Base-by-base conservation (phyloP, 2,888 invertebrate species). In the Ditula angustiorana region DNA sequence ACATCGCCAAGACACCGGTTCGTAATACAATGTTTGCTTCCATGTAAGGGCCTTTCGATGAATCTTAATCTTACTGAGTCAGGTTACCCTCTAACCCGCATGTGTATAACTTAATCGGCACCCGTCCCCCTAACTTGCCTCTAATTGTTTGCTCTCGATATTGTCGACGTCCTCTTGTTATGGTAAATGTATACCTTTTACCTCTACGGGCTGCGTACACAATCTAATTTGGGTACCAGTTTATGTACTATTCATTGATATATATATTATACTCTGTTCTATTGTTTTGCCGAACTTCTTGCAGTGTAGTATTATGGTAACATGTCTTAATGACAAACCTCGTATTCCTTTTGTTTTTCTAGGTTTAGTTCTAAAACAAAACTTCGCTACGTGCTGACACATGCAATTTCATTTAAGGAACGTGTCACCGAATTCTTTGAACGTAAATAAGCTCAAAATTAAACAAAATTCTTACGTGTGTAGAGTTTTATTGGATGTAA, bases 81-180 rank as follows among this genome's bases (percentile, higher is more conserved):
- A 90, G 92, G 88, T 83, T 85, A 82, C 89, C 88, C 88, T 87
- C 72, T 87, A 88, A 84, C 92, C 92, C 92, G 91, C 88, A 92
- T 92, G 85, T 87, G 85, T 90, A 89, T 91, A 91, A 90, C 91
- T 92, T 91, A 92, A 92, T 92, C 90, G 90, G 82, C 84, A 77
- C 86, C 89, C 82, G 66, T 72, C 77, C 78, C 86, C 87, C 81
- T 86, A 86, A 88, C 84, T 87, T 87, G 83, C 87, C 84, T 88
- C 88, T 92, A 92, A 92, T 92, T 92, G 92, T 92, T 92, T 92
- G 89, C 91, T 85, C 85, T 80, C 88, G 85, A 92, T 92, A 91
- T 91, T 91, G 90, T 90, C 84, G 87, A 88, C 82, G 87, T 83
- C 83, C 87, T 69, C 69, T 74, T 78, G 76, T 77, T 75, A 75